Base-by-base conservation (phyloP, 2,113 vertebrate species). In the Thymallus thymallus region DNA sequence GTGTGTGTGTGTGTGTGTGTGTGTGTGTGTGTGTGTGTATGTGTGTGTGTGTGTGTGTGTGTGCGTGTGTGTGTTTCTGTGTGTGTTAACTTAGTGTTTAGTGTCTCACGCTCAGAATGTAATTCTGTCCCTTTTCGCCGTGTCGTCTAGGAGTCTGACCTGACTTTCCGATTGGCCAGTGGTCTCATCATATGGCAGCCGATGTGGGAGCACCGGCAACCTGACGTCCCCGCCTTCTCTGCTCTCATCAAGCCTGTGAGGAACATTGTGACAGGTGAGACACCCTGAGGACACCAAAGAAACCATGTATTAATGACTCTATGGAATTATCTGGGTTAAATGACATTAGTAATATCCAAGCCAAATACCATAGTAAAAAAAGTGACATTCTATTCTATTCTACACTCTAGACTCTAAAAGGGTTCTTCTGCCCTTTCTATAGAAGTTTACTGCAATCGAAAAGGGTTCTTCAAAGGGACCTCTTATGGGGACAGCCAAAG, bases 191-290 rank as follows among this genome's bases (percentile, higher is more conserved):
- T 99, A 70, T 99, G 98, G 98, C 98, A 99, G 88, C 97, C 97
- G 0, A 99, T 99, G 97, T 99, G 98, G 98, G 98, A 99, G 61
- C 96, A 99, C 81, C 94, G 95, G 20, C 96, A 98, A 80, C 98
- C 98, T 0, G 97, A 98, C 79, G 96, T 99, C 41, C 94, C 98
- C 0, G 95, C 96, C 80, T 99, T 99, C 77, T 96, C 94, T 0
- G 91, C 96, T 0, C 93, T 98, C 69, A 96, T 99, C 58, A 99
- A 98, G 76, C 96, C 97, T 0, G 92, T 96, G 87, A 90, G 98
- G 71, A 99, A 95, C 88, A 96, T 99, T 1, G 81, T 99, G 71
- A 98, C 97, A 94, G 98, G 98, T 99, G 75, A 48, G 93, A 60
- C 16, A 41, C 29, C 10, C 26, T 46, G 46, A 69, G 5, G 22